Evolutionary conservation across 2,888 invertebrate genomes (phyloP).

Genomic region (Helleia helle): DNA sequence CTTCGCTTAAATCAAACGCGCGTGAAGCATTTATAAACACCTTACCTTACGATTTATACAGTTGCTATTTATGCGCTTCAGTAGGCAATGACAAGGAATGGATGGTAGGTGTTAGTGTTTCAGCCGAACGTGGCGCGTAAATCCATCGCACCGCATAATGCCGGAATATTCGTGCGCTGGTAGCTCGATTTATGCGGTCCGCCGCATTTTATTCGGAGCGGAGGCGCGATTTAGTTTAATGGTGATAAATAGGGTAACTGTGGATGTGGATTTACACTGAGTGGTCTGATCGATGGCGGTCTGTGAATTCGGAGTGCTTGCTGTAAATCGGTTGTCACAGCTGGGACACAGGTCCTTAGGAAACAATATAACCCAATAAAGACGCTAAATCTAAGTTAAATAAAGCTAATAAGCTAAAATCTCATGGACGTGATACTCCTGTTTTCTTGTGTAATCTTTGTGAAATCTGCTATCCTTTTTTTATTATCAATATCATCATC

Average conservation of each 20-base stretch:
- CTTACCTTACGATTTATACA: not conserved
- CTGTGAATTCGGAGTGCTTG: not conserved
- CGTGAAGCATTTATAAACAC: slow-evolving; percentile 8
- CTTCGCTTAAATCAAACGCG: slow-evolving; percentile 4
- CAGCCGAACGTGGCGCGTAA: slow-evolving; percentile 12
- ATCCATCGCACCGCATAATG: not conserved
- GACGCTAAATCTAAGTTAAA: too few relatives aligned
- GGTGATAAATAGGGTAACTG: not conserved
- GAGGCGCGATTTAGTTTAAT: slow-evolving; percentile 6
- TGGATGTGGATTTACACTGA: too few relatives aligned
- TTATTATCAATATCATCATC: too few relatives aligned
- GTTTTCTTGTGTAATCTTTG: too few relatives aligned
- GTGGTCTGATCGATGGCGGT: not conserved
- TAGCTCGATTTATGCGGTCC: slow-evolving; percentile 4
- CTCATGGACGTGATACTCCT: too few relatives aligned
- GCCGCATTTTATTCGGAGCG: not conserved
- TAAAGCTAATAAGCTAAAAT: too few relatives aligned
- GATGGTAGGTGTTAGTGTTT: slow-evolving; percentile 14
- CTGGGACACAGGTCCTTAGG: too few relatives aligned
- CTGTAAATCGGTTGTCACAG: too few relatives aligned
- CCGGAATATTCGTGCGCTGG: not conserved
- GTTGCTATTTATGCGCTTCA: not conserved
- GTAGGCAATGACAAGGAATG: slow-evolving; percentile 18
- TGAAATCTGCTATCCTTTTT: too few relatives aligned
- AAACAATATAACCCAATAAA: too few relatives aligned